Conservation (phyloP, 2,113 vertebrate genomes). For the Trochalopteron elliotii region DNA sequence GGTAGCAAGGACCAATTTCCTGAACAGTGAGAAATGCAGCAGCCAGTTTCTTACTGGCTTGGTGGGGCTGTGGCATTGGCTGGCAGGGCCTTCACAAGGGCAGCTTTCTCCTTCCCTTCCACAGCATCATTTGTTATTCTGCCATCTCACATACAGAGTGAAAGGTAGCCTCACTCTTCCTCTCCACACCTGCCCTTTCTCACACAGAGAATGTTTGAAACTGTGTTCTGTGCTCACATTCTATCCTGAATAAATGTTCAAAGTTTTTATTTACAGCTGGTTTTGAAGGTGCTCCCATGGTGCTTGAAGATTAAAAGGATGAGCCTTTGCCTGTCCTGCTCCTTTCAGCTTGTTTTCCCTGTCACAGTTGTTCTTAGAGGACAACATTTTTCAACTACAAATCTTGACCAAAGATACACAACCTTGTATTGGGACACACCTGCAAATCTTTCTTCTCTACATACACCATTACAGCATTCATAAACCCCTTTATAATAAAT, state of each 20-base stretch:
- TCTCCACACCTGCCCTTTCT: background rate
- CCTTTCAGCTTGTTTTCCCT: background rate
- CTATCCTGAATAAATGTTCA: background rate
- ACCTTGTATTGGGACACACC: background rate
- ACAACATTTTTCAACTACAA: background rate
- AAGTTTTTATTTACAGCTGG: background rate
- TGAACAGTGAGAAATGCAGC: background rate
- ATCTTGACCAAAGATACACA: background rate
- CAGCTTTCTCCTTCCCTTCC: background rate
- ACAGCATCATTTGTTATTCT: background rate
- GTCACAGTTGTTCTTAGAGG: background rate
- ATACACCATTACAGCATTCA: background rate
- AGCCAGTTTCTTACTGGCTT: background rate
- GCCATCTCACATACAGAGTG: rapidly evolving
- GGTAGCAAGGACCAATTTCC: background rate
- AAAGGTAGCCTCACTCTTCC: background rate
- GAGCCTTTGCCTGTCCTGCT: background rate
- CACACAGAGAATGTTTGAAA: background rate
- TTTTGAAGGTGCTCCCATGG: background rate
- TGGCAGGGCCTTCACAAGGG: background rate
- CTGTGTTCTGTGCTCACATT: background rate
- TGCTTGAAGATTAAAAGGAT: background rate
- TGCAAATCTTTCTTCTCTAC: background rate
- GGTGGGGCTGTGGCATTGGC: background rate
- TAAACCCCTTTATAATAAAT: background rate